Base-by-base conservation (phyloP, 2,888 invertebrate genomes). In the Melitaea athalia region DNA sequence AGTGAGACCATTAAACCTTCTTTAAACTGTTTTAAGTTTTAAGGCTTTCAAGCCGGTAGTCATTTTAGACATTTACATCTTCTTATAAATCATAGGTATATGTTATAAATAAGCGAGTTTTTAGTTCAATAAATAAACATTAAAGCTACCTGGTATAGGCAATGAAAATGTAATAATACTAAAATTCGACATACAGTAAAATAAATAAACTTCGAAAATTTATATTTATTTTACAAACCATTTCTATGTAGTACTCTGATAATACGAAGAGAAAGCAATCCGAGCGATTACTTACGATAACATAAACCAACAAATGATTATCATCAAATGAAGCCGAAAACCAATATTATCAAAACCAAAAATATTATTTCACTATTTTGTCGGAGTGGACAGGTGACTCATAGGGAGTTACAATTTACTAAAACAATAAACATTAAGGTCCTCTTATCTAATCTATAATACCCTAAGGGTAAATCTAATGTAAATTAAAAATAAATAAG, bases 371-470 rank as follows among this genome's bases (percentile, higher is more conserved):
- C 38, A 43, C 31, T 42, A 65, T 65, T 24, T 24, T 17, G 42
- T 61, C 63, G 61, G 60, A 59, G 47, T 75, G 72, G 66, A 73
- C 74, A 76, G 76, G 78, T 77, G 78, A 77, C 70, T 77, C 77
- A 78, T 71, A 63, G 70, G 70, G 74, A 77, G 78, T 75, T 74
- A 72, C 66, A 64, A 69, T 77, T 74, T 70, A 14, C 12, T 69
- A 74, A 74, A 76, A 77, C 77, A 76, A 77, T 76, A 71, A 65
- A 62, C 74, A 73, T 74, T 75, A 73, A 68, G 63, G 65, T 60
- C 64, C 67, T 75, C 75, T 72, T 77, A 78, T 79, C 78, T 71
- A 52, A 72, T 71, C 78, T 74, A 77, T 79, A 76, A 69, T 63
- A 59, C 64, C 63, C 64, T 70, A 67, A 70, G 68, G 67, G 67